Evolutionary conservation across 2,888 invertebrate species (phyloP), one percentile per base, ranked within the genome.

Genomic region (Drosophila nigricruria): DNA sequence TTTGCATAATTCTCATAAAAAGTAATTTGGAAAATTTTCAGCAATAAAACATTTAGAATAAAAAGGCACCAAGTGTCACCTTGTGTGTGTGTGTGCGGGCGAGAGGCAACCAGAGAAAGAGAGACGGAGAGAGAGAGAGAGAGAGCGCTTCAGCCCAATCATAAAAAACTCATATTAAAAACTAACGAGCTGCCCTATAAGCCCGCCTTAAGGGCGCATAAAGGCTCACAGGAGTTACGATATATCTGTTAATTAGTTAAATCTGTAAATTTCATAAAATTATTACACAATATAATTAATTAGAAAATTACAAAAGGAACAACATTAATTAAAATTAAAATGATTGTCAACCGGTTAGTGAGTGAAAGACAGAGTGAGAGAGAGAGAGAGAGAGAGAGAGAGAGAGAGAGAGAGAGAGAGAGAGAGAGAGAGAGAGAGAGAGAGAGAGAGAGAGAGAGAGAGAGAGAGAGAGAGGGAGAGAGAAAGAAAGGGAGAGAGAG

Each of bases 21-120:
- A 69, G 81, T 86, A 85, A 83, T 88, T 82, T 80, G 71, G 40
- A 53, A 78, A 77, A 82, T 78, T 67, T 67, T 16, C 65, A 56
- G 57, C 82, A 73, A 82, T 85, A 88, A 83, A 88, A 82, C 82
- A 83, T 85, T 83, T 73, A 64, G 58, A 72, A 81, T 69, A 65
- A 66, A 79, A 79, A 67, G 63, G 52, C 70, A 66, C 43, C 63
- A 50, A 87, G 63, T 70, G 87, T 70, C 85, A 84, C 30, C 50
- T 49, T 49, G 10, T n/a, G n/a, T 16, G 23, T 34, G 34, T 12
- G 34, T 14, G 34, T 3, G 32, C 14, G 14, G 14, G 34, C 14
- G 27, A 9, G n/a, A 38, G n/a, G 2, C 9, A n/a, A 30, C 6
- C 5, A 38, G 23, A 14, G 23, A 1, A 18, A 9, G 18, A 10